Conservation (phyloP, 2,888 invertebrate species). For the Melanchra persicariae region DNA sequence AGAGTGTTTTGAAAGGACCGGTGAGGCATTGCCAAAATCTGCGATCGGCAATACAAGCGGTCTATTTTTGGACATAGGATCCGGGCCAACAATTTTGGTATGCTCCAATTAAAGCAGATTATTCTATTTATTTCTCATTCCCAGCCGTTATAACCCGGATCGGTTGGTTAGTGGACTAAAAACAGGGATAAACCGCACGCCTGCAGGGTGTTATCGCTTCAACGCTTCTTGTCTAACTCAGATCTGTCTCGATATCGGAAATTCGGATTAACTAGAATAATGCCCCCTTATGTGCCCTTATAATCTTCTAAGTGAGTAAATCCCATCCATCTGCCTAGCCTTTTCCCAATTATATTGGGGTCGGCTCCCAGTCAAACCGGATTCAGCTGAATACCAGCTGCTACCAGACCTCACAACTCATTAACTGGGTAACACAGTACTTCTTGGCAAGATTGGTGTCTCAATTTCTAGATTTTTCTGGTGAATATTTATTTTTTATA, state of each 20-base stretch:
- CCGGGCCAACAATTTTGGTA: conserved; percentile 30
- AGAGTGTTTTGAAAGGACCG: conserved; percentile 27
- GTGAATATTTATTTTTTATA: conserved; percentile 3
- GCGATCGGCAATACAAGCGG: conserved; percentile 27
- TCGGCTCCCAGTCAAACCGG: no score
- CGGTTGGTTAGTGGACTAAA: conserved; percentile 31
- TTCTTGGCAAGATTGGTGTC: no score
- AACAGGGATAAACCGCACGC: conserved; percentile 30
- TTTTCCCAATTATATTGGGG: no score
- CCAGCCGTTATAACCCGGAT: conserved; percentile 24
- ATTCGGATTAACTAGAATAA: neutral
- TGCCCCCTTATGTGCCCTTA: neutral
- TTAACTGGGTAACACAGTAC: no score
- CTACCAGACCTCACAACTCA: no score
- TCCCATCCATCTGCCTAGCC: no score
- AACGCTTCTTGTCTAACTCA: conserved; percentile 30
- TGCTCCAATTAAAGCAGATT: conserved; percentile 43
- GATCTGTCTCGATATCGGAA: conserved; percentile 12
- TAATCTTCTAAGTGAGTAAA: neutral
- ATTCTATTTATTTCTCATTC: conserved; percentile 46
- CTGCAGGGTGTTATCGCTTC: conserved; percentile 27
- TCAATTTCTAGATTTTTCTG: no score
- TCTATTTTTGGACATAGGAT: conserved; percentile 39
- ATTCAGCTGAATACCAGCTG: no score
- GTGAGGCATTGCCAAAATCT: conserved; percentile 23